Conservation (phyloP, 1,140 invertebrate genomes). For the Drosophila jambulina region DNA sequence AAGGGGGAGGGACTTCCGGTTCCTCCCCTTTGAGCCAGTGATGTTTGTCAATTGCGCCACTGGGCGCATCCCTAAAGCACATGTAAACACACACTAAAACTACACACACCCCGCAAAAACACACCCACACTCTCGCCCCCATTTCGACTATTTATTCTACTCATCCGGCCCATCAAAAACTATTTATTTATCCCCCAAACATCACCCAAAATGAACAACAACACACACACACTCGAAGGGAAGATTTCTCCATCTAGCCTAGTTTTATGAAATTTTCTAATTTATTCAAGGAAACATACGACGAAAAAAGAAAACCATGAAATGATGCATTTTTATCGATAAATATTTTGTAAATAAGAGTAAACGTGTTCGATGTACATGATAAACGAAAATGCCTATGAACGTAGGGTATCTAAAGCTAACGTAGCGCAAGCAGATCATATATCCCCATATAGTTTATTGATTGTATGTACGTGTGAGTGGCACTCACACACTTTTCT, state of each 20-base stretch:
- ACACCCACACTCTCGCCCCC: conserved; percentile 33
- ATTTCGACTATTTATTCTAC: conserved; percentile 77
- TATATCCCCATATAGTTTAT: conserved; percentile 47
- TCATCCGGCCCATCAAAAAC: conserved; percentile 46
- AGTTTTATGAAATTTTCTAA: conserved; percentile 81
- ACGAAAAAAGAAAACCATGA: conserved; percentile 30
- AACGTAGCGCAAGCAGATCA: conserved; percentile 30
- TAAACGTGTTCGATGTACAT: conserved; percentile 70
- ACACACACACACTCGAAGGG: conserved; percentile 21
- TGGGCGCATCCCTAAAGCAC: conserved; percentile 38
- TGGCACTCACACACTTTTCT: conserved; percentile 51
- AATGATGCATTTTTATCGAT: conserved; percentile 78
- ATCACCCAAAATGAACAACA: conserved; percentile 13
- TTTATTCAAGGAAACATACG: conserved; percentile 73
- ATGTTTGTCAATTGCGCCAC: conserved; percentile 75
- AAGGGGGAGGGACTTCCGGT: conserved; percentile 54
- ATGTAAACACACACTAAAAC: conserved; percentile 23
- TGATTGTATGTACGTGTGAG: conserved; percentile 41
- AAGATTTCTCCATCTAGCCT: conserved; percentile 66
- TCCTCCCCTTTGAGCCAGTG: conserved; percentile 76
- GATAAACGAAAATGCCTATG: conserved; percentile 61
- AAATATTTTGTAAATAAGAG: conserved; percentile 81
- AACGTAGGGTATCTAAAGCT: conserved; percentile 46
- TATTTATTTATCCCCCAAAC: conserved; percentile 46
- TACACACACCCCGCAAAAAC: conserved; percentile 14